Evolutionary conservation across 2,888 invertebrate species (phyloP).

Genomic region (Dasypolia templi): DNA sequence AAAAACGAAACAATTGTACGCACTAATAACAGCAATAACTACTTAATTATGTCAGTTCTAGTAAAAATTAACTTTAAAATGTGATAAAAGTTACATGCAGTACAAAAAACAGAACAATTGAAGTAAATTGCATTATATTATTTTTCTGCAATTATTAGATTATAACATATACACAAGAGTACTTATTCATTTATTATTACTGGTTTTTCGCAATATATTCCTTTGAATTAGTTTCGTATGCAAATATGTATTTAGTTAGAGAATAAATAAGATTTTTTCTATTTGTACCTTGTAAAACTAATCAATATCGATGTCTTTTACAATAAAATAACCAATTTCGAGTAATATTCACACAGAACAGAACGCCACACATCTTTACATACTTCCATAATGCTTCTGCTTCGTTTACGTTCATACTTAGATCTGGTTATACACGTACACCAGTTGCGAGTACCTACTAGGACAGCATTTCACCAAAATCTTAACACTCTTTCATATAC

Average conservation of each 20-base stretch:
- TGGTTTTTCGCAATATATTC: conserved; percentile 9
- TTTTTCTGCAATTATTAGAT: conserved; percentile 41
- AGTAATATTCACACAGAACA: not conserved
- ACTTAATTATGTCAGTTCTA: conserved; percentile 29
- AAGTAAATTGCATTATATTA: conserved; percentile 27
- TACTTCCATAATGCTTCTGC: not conserved
- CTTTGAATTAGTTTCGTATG: conserved; percentile 14
- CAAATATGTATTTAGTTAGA: not conserved
- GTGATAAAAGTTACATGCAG: conserved; percentile 6
- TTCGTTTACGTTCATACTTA: not conserved
- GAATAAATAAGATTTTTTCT: not conserved
- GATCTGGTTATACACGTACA: not conserved
- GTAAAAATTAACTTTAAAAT: conserved; percentile 25
- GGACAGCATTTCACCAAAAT: not conserved
- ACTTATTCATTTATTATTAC: conserved; percentile 4
- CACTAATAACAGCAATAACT: conserved; percentile 23
- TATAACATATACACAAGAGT: conserved; percentile 24
- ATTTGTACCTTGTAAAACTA: not conserved
- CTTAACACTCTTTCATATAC: not conserved
- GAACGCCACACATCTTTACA: not conserved
- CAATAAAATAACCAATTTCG: not conserved
- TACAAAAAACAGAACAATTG: conserved; percentile 16
- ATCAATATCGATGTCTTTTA: not conserved
- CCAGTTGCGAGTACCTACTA: not conserved
- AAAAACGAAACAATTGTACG: conserved; percentile 5